Percentiles rank a stretch among this genome's conserved stretches.
Evolutionary conservation across 2,113 vertebrate species (phyloP).

Genomic region (Chinchilla lanigera): DNA sequence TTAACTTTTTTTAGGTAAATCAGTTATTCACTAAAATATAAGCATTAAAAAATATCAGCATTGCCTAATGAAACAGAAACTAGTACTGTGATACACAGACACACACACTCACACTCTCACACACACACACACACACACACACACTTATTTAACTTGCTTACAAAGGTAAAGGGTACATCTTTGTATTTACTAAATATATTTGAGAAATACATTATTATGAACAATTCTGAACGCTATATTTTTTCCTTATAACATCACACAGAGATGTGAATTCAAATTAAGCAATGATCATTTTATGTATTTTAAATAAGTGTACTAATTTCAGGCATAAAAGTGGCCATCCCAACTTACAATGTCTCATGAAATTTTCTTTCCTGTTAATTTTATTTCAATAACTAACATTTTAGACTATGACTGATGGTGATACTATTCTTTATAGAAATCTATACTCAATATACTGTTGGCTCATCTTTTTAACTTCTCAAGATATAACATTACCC

Average conservation of each 20-base stretch:
- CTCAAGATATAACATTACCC: background rate
- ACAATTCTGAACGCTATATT: background rate
- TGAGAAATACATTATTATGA: background rate
- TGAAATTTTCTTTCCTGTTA: background rate
- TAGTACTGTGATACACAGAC: background rate
- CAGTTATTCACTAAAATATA: background rate
- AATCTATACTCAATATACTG: background rate
- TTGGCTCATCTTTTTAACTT: background rate
- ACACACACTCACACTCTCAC: background rate
- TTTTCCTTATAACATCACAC: background rate
- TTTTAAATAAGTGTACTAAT: slow-evolving; percentile 11
- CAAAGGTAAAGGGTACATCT: background rate
- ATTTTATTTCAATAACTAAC: background rate
- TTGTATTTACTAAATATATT: background rate
- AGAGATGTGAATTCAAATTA: background rate
- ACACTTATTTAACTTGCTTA: background rate
- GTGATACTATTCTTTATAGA: background rate
- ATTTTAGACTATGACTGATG: background rate
- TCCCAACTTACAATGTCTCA: background rate
- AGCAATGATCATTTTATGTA: background rate
- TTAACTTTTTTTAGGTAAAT: background rate
- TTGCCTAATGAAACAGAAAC: background rate
- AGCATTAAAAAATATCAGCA: background rate
- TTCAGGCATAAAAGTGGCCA: background rate
- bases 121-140: background rate